Base-by-base conservation (phyloP, 1,140 invertebrate genomes). In the Neodiprion virginianus region DNA sequence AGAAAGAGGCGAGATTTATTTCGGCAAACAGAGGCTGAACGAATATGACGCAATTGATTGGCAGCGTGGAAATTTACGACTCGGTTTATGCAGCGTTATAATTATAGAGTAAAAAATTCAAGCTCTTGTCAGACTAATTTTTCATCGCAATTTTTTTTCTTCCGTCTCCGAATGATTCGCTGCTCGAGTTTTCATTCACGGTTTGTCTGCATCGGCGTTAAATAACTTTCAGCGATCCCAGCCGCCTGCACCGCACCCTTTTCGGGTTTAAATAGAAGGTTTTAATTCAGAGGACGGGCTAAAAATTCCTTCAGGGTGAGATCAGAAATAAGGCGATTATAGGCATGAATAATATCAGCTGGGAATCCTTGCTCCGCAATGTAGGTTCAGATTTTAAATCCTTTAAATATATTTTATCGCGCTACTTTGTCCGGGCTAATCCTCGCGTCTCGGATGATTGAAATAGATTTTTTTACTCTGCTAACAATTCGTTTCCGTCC, bases 251-350 rank as follows among this genome's bases (percentile, higher is more conserved):
- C 28, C 2, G 28, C 53, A 17, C 53, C n/a, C 53, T 61, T 17
- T 17, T 61, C 28, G n/a, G 11, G 11, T 61, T 17, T 61, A 17
- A 61, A 61, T 61, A 61, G 53, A 17, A 61, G 11, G 3, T 61
- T 61, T 61, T 61, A 61, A 61, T 61, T 61, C 53, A 61, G 53
- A 17, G 53, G n/a, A 12, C 48, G 21, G 71, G 74, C 71, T 71
- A 8, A 71, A 76, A 75, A 80, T 78, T 78, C 76, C 72, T 69
- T 47, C 67, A 53, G 69, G 76, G 21, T 14, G 72, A 53, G 72
- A 74, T 70, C 73, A 71, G 14, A 69, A 74, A 47, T 78, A 75
- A 76, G 77, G 67, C 73, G 77, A 76, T 76, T 77, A 74, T 48
- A 12, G 23, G 75, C 40, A 71, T 77, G 74, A 77, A 72, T 77